phyloP scores from a whole-genome alignment of 2,797 vertebrate species.

The Rhinophrynus dorsalis region DNA sequence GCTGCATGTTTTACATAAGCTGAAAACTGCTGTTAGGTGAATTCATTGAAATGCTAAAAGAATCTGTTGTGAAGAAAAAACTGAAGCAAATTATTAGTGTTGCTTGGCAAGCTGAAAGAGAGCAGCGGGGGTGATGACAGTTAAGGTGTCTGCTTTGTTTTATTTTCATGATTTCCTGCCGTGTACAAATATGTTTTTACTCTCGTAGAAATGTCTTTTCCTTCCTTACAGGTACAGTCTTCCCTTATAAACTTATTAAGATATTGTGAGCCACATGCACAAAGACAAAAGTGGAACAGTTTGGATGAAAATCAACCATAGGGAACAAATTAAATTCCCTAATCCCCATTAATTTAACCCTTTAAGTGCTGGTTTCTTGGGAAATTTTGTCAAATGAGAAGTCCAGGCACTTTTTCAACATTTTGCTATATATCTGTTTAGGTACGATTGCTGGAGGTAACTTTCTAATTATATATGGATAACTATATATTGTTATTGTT shows the following conservation, averaged over 20 bases:
- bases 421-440: too few species aligned
- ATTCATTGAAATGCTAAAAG: slow-evolving; percentile 37
- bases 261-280: neutral
- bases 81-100: slow-evolving; percentile 28
- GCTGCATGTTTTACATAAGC: slow-evolving; percentile 27
- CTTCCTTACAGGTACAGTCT: neutral
- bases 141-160: slow-evolving; percentile 12
- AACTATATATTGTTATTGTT: too few species aligned
- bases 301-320: too few species aligned
- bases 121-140: slow-evolving; percentile 34
- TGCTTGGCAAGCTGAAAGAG: neutral
- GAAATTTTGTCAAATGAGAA: too few species aligned
- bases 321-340: too few species aligned
- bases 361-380: too few species aligned
- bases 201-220: slow-evolving; percentile 10
- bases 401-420: too few species aligned
- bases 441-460: too few species aligned
- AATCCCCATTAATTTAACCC: too few species aligned
- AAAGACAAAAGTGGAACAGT: too few species aligned
- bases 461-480: too few species aligned
- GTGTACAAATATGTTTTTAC: slow-evolving; percentile 36
- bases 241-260: neutral
- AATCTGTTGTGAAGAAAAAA: neutral
- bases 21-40: slow-evolving; percentile 4
- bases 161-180: slow-evolving; percentile 5